Evolutionary conservation across 2,888 invertebrate genomes (phyloP).

Genomic region (Frankliniella intonsa): DNA sequence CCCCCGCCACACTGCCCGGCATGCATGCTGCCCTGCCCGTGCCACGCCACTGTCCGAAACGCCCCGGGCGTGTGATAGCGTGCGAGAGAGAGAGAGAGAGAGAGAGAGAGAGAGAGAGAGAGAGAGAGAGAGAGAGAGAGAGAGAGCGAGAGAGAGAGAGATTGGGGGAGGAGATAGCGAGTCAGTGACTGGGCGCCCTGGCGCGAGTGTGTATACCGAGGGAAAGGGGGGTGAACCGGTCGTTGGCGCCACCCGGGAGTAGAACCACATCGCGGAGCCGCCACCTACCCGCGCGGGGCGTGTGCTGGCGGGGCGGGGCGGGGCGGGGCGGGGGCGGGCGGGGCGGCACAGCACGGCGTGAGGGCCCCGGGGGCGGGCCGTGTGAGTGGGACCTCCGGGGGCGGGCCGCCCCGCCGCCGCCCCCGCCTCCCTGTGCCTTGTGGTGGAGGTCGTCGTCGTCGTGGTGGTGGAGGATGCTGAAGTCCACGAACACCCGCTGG

Average conservation of each 20-base stretch:
- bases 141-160: neutral
- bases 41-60: too few species aligned
- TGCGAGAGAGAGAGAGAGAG: neutral
- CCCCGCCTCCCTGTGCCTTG: too few species aligned
- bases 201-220: neutral
- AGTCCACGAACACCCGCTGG: too few species aligned
- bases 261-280: conserved; percentile 42
- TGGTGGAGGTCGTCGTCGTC: too few species aligned
- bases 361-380: too few species aligned
- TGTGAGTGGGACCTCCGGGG: too few species aligned
- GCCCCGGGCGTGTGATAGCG: neutral
- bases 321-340: neutral
- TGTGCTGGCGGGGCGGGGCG: conserved; percentile 13
- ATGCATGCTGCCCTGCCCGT: too few species aligned
- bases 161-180: neutral
- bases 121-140: conserved; percentile 29
- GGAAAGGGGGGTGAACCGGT: conserved; percentile 34
- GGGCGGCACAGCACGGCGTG: neutral
- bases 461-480: too few species aligned
- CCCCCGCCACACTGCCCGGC: too few species aligned
- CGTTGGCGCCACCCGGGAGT: conserved; percentile 40
- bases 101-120: conserved; percentile 36
- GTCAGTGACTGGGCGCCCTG: neutral
- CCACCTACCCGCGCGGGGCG: conserved; percentile 40
- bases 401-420: too few species aligned